These are phyloP conservation scores for Sebastes aleutianus DNA, from an alignment of 2,797 vertebrate species.

Conservation along the genomic window DNA sequence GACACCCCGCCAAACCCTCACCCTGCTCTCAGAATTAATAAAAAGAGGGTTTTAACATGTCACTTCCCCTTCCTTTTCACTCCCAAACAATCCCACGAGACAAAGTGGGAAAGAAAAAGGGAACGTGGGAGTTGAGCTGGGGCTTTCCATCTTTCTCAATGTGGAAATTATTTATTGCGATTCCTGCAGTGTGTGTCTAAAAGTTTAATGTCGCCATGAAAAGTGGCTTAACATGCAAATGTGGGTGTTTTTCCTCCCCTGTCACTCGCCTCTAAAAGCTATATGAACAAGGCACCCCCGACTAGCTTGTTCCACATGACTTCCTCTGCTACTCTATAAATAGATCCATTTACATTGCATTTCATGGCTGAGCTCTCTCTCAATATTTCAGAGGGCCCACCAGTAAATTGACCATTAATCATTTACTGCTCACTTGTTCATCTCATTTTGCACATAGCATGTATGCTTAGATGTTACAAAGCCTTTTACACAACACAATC, in stretches of 20 bases:
- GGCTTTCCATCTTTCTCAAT: constrained; percentile 47
- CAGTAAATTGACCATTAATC: constrained; percentile 75
- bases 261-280: constrained; percentile 68
- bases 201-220: constrained; percentile 67
- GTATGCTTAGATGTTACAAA: neutral
- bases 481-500: neutral
- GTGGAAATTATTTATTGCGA: constrained; percentile 72
- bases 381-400: constrained; percentile 72
- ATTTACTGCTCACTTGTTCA: constrained; percentile 63
- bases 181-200: constrained; percentile 51
- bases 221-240: constrained; percentile 73
- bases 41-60: constrained; percentile 57
- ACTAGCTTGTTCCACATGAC: constrained; percentile 55
- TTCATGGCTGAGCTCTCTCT: constrained; percentile 72
- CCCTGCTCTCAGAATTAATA: constrained; percentile 43
- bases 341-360: constrained; percentile 77
- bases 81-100: constrained; percentile 45
- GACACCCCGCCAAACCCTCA: constrained; percentile 4
- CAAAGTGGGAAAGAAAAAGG: neutral
- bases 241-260: constrained; percentile 18
- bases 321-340: constrained; percentile 71
- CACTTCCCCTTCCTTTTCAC: constrained; percentile 51
- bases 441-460: constrained; percentile 34
- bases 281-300: constrained; percentile 48
- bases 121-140: constrained; percentile 23